Evolutionary conservation across 2,113 vertebrate species (phyloP).

Genomic region (Amia ocellicauda): DNA sequence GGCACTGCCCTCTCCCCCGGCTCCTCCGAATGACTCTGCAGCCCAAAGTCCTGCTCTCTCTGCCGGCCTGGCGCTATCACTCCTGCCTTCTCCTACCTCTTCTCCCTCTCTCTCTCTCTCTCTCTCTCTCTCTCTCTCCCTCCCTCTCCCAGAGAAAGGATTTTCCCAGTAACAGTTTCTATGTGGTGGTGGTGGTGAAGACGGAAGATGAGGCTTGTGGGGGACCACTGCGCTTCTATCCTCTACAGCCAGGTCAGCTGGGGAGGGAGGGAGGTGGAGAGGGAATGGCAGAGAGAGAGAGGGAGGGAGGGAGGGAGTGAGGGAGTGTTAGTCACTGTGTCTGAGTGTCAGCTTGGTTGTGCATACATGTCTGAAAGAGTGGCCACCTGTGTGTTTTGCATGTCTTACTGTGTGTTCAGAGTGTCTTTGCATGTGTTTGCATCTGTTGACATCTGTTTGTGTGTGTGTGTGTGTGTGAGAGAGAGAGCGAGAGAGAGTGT

Average conservation of each 20-base stretch:
- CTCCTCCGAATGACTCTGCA: too few relatives aligned
- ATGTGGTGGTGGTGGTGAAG: slow-evolving; percentile 95
- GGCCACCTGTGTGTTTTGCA: too few relatives aligned
- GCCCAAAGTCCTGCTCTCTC: too few relatives aligned
- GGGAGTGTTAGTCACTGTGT: neutral
- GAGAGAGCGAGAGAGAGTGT: too few relatives aligned
- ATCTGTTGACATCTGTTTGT: too few relatives aligned
- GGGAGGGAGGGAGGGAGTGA: neutral
- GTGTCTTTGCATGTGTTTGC: too few relatives aligned
- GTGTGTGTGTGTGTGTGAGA: too few relatives aligned
- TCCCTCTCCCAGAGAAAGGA: slow-evolving; percentile 78
- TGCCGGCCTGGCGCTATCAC: neutral
- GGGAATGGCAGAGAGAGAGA: neutral
- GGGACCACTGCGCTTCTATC: slow-evolving; percentile 82
- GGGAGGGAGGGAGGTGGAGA: too few relatives aligned
- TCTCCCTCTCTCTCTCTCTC: too few relatives aligned
- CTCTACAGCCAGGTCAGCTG: slow-evolving; percentile 58
- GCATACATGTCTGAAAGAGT: too few relatives aligned
- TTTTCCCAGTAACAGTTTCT: slow-evolving; percentile 92
- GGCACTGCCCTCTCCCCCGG: neutral
- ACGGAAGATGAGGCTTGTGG: slow-evolving; percentile 92
- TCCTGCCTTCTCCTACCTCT: neutral
- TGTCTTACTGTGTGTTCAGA: too few relatives aligned
- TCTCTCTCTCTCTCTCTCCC: neutral
- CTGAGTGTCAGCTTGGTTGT: too few relatives aligned